phyloP scores from a whole-genome alignment of 2,888 invertebrate species.

The Aelia acuminata region DNA sequence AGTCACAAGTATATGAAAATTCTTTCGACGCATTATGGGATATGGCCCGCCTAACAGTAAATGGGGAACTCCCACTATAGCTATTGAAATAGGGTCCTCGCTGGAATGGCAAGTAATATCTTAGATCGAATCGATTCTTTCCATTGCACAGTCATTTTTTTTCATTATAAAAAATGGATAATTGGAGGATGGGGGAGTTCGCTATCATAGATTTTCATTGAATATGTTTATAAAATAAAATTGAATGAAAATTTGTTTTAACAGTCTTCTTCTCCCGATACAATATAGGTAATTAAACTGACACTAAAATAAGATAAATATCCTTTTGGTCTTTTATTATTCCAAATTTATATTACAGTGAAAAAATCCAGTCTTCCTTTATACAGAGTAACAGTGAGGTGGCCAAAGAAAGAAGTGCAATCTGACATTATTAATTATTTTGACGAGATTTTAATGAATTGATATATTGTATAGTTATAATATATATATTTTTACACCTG shows the following conservation, averaged over 20 bases:
- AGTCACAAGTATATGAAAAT: background rate
- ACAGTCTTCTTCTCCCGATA: too few species aligned
- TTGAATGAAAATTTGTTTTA: background rate
- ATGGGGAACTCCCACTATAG: background rate
- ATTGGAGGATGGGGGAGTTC: background rate
- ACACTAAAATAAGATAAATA: too few species aligned
- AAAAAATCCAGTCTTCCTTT: too few species aligned
- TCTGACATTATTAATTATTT: too few species aligned
- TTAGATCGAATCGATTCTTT: constrained; percentile 4
- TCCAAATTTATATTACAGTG: too few species aligned
- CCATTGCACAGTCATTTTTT: background rate
- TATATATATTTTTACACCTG: too few species aligned
- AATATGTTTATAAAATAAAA: background rate
- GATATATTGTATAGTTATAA: too few species aligned
- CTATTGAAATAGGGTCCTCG: background rate
- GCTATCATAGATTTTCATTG: background rate
- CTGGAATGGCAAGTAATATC: background rate
- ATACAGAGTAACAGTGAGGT: too few species aligned
- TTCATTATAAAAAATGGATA: background rate
- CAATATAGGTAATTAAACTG: background rate
- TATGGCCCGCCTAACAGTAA: background rate
- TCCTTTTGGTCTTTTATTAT: too few species aligned
- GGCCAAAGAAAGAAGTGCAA: too few species aligned
- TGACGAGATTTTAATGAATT: too few species aligned
- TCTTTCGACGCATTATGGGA: background rate